Evolutionary conservation across 53 echinoderm and acorn worm species (phyloP), one percentile per base, ranked within the genome.

Genomic region (Patiria pectinifera): DNA sequence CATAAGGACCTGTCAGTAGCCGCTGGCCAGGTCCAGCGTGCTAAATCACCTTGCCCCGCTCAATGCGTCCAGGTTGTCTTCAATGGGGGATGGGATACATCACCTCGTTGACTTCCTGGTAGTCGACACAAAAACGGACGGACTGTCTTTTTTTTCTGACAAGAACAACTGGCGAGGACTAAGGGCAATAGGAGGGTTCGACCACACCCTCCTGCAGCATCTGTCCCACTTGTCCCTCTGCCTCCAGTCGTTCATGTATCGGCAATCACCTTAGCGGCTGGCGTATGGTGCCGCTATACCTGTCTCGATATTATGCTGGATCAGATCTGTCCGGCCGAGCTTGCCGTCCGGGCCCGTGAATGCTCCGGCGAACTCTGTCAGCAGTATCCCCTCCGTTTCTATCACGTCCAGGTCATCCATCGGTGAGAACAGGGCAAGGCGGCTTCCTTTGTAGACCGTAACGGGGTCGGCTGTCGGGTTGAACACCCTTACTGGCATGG

Each of bases 71-170:
- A 85, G 45, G 16, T 69, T 85, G 45, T 85, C 85, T 3, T 70
- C 85, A 9, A 85, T 85, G 6, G 47, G 85, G 85, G 21, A 85
- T 63, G 19, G 85, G 85, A 69, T 85, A 85, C 4, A 69, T 85
- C 18, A 43, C 66, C 25, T 85, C 69, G 69, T 85, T 85, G 25
- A 85, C 66, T 45, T 85, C 66, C 69, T 26, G 35, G 35, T 35
- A 35, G 35, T 35, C 35, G 35, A 35, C 35, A 35, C 35, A 35
- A 35, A 35, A 35, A 35, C 71, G 43, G 8, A 44, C 19, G 19
- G 70, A 45, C 35, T 35, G 35, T 0, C 86, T 85, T 46, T 66
- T 71, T 71, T 45, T 85, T 71, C 86, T 60, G 43, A 6, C 69
- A 46, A 70, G 47, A 16, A 85, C 86, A 3, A 85, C 46, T 6